These are phyloP conservation scores for Rhynchonema sp. DNA, from an alignment of 2,888 invertebrate species.

Conservation along the genomic window DNA sequence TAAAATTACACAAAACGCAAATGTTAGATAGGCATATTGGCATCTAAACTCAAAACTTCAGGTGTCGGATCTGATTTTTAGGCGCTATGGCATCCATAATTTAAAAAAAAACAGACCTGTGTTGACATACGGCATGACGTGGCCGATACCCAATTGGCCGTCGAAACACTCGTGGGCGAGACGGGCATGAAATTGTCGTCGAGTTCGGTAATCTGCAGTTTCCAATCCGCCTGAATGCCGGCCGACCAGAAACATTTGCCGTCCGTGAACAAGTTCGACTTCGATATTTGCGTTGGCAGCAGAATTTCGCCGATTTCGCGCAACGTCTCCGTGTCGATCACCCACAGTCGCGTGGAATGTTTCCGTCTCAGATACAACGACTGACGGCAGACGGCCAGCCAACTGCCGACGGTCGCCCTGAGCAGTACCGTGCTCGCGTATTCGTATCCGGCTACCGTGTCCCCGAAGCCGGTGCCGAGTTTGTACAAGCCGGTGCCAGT, in stretches of 20 bases:
- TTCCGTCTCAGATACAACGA: constrained; percentile 17
- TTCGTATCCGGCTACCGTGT: constrained; percentile 72
- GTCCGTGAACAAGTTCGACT: background rate
- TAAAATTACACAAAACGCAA: no score
- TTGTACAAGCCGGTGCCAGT: constrained; percentile 60
- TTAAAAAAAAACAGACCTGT: no score
- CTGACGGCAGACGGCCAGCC: constrained; percentile 19
- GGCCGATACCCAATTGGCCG: no score
- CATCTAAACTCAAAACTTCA: no score
- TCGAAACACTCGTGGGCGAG: no score
- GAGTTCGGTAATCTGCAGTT: background rate
- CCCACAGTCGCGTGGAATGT: constrained; percentile 21
- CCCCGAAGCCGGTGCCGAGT: constrained; percentile 75
- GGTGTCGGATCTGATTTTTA: no score
- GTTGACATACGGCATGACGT: no score
- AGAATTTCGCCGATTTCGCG: constrained; percentile 3
- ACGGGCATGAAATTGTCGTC: background rate
- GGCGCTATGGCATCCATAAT: no score
- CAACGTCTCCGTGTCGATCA: constrained; percentile 21
- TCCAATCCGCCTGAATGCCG: background rate
- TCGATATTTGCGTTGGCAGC: background rate
- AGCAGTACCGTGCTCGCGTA: constrained; percentile 66
- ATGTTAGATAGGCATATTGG: no score
- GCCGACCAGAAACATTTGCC: background rate
- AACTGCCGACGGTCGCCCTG: constrained; percentile 31